A percentile compares a stretch with the other conserved stretches of the same genome.
These are phyloP conservation scores for Macrosiphum euphorbiae DNA, from an alignment of 2,888 invertebrate species.

Conservation along the genomic window DNA sequence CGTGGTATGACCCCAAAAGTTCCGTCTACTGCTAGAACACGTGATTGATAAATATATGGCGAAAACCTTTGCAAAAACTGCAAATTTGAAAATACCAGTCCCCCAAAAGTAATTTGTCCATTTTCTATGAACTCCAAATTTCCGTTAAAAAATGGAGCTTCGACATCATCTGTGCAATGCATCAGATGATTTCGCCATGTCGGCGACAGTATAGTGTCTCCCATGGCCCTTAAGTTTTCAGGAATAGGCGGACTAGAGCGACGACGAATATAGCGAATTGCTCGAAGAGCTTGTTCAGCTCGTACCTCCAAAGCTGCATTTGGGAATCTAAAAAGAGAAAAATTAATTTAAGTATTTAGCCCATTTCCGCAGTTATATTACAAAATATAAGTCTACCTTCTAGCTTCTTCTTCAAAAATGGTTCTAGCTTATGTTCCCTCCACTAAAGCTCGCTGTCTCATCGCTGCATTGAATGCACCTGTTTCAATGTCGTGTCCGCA, in stretches of 20 bases:
- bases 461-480: neutral
- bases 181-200: neutral
- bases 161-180: neutral
- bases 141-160: constrained; percentile 9
- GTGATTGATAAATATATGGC: neutral
- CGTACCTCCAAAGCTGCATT: neutral
- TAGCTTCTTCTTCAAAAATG: constrained; percentile 26
- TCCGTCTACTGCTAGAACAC: neutral
- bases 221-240: neutral
- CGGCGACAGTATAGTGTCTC: neutral
- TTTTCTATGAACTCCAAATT: neutral
- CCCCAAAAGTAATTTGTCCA: neutral
- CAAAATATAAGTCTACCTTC: neutral
- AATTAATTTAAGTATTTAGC: neutral
- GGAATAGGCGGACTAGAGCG: neutral
- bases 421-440: neutral
- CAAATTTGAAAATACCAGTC: constrained; percentile 2
- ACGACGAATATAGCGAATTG: neutral
- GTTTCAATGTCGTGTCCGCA: neutral
- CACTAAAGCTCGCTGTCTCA: neutral
- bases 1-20: constrained; percentile 23
- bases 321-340: neutral
- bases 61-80: neutral
- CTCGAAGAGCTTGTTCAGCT: neutral
- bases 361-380: neutral